phyloP scores from a whole-genome alignment of 2,797 vertebrate species.

The Dermochelys coriacea region DNA sequence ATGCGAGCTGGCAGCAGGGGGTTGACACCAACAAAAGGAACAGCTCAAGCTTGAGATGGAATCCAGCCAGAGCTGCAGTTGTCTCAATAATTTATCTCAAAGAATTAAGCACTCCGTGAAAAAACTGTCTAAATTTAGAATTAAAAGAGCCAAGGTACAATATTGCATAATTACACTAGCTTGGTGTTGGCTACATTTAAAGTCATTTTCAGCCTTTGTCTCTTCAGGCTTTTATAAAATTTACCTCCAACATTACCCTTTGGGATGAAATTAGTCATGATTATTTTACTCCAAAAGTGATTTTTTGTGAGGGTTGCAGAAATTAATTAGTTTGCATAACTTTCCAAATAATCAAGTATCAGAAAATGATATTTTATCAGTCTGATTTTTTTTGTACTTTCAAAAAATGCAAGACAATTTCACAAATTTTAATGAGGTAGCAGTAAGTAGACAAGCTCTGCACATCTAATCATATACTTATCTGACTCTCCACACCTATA shows the following conservation, averaged over 20 bases:
- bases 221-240: slow-evolving; percentile 10
- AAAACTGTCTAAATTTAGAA: slow-evolving; percentile 59
- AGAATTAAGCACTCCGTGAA: slow-evolving; percentile 45
- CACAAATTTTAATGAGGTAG: not conserved
- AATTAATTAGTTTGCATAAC: not conserved
- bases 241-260: not conserved
- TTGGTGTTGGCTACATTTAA: slow-evolving; percentile 39
- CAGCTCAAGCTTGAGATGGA: slow-evolving; percentile 46
- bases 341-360: not conserved
- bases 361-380: not conserved
- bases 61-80: slow-evolving; percentile 55
- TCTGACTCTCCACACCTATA: not conserved
- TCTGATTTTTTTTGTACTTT: not conserved
- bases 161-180: slow-evolving; percentile 26
- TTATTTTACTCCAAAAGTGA: not conserved
- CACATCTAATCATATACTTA: not conserved
- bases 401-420: not conserved
- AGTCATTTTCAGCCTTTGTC: slow-evolving; percentile 35
- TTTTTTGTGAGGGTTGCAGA: not conserved
- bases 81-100: slow-evolving; percentile 52
- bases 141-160: slow-evolving; percentile 36
- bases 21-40: slow-evolving; percentile 61
- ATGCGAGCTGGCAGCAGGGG: slow-evolving; percentile 1
- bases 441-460: not conserved
- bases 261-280: not conserved